Evolutionary conservation across 2,113 vertebrate species (phyloP).

Genomic region (Limnothrissa miodon): DNA sequence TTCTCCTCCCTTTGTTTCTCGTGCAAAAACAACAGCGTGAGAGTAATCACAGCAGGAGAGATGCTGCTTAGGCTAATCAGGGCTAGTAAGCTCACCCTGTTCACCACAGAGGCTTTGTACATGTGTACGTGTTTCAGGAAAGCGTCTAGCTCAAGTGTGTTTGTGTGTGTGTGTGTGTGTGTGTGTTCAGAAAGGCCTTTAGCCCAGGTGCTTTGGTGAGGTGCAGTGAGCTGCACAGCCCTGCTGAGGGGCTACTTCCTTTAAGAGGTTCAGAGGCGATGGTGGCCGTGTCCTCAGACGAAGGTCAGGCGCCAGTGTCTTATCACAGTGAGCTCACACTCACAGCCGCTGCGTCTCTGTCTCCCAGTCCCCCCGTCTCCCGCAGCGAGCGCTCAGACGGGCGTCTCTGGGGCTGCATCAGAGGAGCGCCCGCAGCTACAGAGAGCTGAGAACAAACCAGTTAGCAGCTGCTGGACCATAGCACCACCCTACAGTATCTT

Average conservation of each 20-base stretch:
- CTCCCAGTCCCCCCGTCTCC: not conserved
- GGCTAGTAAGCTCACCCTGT: not conserved
- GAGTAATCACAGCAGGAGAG: not conserved
- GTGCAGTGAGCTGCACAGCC: not conserved
- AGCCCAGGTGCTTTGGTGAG: not conserved
- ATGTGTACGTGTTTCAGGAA: not conserved
- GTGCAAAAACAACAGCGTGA: conserved; percentile 13
- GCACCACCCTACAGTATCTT: too few species aligned
- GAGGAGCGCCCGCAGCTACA: not conserved
- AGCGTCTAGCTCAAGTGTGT: not conserved
- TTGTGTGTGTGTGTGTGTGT: not conserved
- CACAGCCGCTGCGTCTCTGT: not conserved
- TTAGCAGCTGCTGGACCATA: too few species aligned
- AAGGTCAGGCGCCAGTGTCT: not conserved
- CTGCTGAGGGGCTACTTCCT: not conserved
- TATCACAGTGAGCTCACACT: not conserved
- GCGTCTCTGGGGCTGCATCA: not conserved
- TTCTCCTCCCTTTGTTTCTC: conserved; percentile 14
- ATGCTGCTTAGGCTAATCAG: conserved; percentile 10
- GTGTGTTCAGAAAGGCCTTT: not conserved
- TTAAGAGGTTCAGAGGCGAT: not conserved
- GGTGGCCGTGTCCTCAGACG: not conserved
- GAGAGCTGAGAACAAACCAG: not conserved
- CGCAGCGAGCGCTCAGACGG: not conserved
- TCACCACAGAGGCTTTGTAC: not conserved